Evolutionary conservation across 2,113 vertebrate species (phyloP), one percentile per base, ranked within the genome.

Genomic region (Chaetura pelagica): DNA sequence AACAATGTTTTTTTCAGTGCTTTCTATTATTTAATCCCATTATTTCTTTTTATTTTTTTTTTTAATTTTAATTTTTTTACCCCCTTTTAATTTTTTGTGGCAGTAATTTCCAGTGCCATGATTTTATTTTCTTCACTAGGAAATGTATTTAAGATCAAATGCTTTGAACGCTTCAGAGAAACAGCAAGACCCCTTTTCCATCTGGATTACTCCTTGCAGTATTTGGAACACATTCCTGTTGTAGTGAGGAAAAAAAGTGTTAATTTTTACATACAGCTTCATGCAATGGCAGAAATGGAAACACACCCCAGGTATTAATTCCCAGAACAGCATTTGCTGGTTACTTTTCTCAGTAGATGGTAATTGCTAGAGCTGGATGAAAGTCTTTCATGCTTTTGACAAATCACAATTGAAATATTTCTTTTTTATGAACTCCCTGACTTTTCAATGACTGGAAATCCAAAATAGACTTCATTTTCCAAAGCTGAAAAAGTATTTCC

Each of bases 1-100:
- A 80, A 76, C 48, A 77, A 63, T 68, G 27, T 51, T 59, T 91
- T 90, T 95, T 96, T 88, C 64, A 78, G 72, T 77, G 51, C 77
- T 77, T 90, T 90, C 30, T 78, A 40, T 74, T 93, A 87, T 94
- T 74, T 94, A 54, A 4, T 89, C 63, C 7, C 26, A 52, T 69
- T 22, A 48, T 55, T 62, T 83, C 16, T 77, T 61, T 46, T 4
- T 49, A 17, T 66, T 80, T 3, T 42, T 40, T 40, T 40, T 42
- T 42, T 42, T 5, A 42, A 42, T 42, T 42, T 42, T 42, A 42
- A 42, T 10, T 12, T 42, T 42, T 42, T 10, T 3, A 13, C 67
- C 68, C 27, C 5, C 77, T 86, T 86, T 74, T 64, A 84, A 63
- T 93, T 89, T 71, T 92, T 58, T 2, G 4, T 58, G 32, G 22